Evolutionary conservation across 2,888 invertebrate genomes (phyloP).

Genomic region (Tetanocera ferruginea): DNA sequence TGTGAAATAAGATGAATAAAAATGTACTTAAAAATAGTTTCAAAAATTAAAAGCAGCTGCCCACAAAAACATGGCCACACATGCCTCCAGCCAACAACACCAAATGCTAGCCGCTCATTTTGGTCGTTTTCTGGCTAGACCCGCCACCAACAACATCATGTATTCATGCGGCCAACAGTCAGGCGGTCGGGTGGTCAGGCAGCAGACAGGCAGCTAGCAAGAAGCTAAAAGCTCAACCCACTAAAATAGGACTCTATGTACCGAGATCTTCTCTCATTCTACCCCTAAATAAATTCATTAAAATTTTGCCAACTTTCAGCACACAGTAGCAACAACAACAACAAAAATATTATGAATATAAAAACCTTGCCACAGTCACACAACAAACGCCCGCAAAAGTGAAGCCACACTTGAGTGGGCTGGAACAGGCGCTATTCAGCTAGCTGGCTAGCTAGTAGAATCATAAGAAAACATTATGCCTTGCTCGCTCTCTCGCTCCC

Average conservation of each 20-base stretch:
- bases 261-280: neutral
- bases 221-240: neutral
- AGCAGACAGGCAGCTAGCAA: neutral
- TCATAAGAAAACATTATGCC: slow-evolving; percentile 9
- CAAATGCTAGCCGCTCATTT: slow-evolving; percentile 65
- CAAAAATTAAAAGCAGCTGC: slow-evolving; percentile 13
- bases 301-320: slow-evolving; percentile 53
- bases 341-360: neutral
- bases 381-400: slow-evolving; percentile 28
- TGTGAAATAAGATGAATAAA: slow-evolving; percentile 56
- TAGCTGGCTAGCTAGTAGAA: slow-evolving; percentile 13
- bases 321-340: slow-evolving; percentile 5
- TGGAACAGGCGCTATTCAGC: neutral
- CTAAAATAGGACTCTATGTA: neutral
- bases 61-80: slow-evolving; percentile 22
- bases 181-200: neutral
- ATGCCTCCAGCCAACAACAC: slow-evolving; percentile 59
- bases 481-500: slow-evolving; percentile 25
- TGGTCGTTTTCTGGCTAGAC: slow-evolving; percentile 52
- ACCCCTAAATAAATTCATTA: slow-evolving; percentile 62
- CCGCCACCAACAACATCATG: slow-evolving; percentile 35
- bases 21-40: slow-evolving; percentile 1
- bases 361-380: slow-evolving; percentile 33
- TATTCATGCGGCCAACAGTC: neutral
- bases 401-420: slow-evolving; percentile 25